Conservation (phyloP, 1,140 invertebrate genomes). For the Papilio polyxenes region DNA sequence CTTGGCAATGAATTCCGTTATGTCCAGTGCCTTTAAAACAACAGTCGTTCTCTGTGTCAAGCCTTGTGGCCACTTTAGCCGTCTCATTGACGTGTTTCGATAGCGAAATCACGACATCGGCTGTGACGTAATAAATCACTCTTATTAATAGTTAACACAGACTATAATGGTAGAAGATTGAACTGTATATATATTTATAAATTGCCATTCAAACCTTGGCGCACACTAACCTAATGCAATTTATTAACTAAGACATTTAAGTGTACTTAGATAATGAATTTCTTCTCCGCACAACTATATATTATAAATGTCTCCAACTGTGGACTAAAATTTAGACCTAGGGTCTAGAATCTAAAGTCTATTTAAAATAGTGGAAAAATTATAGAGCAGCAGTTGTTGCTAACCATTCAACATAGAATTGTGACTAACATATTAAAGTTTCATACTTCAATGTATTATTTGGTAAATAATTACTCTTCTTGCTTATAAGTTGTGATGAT, state of each 20-base stretch:
- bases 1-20: background rate
- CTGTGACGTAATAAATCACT: slow-evolving; percentile 9
- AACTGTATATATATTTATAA: slow-evolving; percentile 13
- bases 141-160: slow-evolving; percentile 6
- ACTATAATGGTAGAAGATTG: slow-evolving; percentile 11
- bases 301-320: too few relatives aligned
- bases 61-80: slow-evolving; percentile 6
- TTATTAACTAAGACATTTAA: background rate
- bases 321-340: too few relatives aligned
- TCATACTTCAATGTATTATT: too few relatives aligned
- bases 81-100: slow-evolving; percentile 7
- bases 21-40: background rate
- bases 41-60: background rate
- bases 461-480: too few relatives aligned
- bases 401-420: too few relatives aligned
- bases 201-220: background rate
- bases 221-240: background rate
- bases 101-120: slow-evolving; percentile 20
- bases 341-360: background rate
- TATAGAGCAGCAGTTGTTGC: too few relatives aligned
- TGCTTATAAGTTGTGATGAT: too few relatives aligned
- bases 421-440: background rate
- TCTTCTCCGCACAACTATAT: too few relatives aligned
- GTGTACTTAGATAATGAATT: background rate
- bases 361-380: background rate